Conservation (phyloP, 2,113 vertebrate species). For the Ramphastos sulfuratus region DNA sequence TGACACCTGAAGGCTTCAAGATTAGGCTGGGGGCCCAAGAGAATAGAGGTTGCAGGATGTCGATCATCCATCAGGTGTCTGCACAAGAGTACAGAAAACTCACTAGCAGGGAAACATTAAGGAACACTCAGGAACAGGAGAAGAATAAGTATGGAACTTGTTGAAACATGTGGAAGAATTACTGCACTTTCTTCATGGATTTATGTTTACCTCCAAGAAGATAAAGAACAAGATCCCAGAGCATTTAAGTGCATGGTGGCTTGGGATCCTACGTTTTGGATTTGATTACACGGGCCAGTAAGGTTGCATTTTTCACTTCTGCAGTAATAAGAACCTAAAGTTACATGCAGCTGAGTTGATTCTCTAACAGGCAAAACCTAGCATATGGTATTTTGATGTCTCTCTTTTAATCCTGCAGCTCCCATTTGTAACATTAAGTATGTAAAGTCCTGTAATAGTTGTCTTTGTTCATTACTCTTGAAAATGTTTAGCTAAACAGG, state of each 20-base stretch:
- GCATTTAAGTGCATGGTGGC: neutral
- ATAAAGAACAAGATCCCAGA: conserved; percentile 5
- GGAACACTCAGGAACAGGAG: conserved; percentile 29
- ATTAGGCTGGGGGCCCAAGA: conserved; percentile 29
- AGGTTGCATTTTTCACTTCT: conserved; percentile 59
- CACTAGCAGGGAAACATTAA: conserved; percentile 9
- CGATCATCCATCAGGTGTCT: conserved; percentile 23
- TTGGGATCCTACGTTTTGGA: conserved; percentile 28
- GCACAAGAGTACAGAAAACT: conserved; percentile 13
- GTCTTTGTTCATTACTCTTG: neutral
- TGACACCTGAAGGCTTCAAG: conserved; percentile 53
- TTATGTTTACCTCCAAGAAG: conserved; percentile 43
- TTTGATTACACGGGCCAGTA: conserved; percentile 17
- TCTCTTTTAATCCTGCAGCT: conserved; percentile 23
- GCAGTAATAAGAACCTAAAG: conserved; percentile 38
- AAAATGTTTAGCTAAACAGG: neutral
- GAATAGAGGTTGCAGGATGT: neutral
- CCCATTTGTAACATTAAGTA: neutral
- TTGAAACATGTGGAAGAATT: conserved; percentile 14
- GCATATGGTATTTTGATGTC: conserved; percentile 4
- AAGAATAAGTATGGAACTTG: neutral
- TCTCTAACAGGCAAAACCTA: neutral
- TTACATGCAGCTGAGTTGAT: neutral
- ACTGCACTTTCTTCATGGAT: neutral
- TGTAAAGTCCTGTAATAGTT: neutral